phyloP scores from a whole-genome alignment of 2,888 invertebrate species.

The Furcula furcula region DNA sequence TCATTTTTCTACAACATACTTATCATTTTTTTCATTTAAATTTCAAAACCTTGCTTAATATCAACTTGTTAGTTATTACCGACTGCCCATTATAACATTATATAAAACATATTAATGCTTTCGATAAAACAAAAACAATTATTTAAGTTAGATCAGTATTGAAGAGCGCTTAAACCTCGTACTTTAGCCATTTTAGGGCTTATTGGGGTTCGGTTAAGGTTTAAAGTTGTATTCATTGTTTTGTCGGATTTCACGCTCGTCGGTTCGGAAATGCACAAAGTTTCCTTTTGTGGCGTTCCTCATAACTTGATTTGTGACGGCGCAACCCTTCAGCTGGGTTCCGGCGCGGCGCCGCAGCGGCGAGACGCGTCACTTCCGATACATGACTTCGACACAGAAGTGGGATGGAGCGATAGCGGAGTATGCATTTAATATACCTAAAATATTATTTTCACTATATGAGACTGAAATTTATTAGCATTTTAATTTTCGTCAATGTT shows the following conservation, averaged over 20 bases:
- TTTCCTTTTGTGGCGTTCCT: conserved; percentile 80
- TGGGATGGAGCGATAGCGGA: conserved; percentile 20
- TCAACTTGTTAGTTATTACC: too few relatives aligned
- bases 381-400: conserved; percentile 11
- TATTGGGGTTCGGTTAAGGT: conserved; percentile 42
- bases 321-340: conserved; percentile 75
- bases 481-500: too few relatives aligned
- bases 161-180: conserved; percentile 25
- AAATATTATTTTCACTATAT: too few relatives aligned
- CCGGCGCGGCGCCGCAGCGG: conserved; percentile 75
- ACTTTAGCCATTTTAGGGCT: conserved; percentile 28
- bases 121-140: conserved; percentile 51
- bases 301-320: conserved; percentile 81
- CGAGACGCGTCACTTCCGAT: conserved; percentile 74
- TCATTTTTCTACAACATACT: too few relatives aligned
- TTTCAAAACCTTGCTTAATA: too few relatives aligned
- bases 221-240: conserved; percentile 28
- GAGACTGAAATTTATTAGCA: too few relatives aligned
- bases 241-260: conserved; percentile 73
- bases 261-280: conserved; percentile 79
- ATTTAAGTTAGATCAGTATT: conserved; percentile 41
- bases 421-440: too few relatives aligned
- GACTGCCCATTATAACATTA: too few relatives aligned
- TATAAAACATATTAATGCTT: conserved; percentile 42
- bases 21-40: too few relatives aligned